phyloP scores from a whole-genome alignment of 2,113 vertebrate species.

The Lophura nycthemera region DNA sequence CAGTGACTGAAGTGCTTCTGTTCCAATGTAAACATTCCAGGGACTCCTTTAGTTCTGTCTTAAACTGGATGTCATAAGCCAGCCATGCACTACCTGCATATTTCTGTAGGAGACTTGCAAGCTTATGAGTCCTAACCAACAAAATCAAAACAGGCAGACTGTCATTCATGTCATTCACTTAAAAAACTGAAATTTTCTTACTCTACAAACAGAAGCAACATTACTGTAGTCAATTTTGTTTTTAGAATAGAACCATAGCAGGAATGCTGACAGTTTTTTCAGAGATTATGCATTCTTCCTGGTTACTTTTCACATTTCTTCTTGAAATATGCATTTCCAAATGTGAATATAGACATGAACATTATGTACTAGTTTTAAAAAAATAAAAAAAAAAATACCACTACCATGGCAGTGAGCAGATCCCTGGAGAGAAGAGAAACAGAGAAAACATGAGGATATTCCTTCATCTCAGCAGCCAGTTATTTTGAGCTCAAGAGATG shows the following conservation, averaged over 20 bases:
- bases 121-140: slow-evolving; percentile 89
- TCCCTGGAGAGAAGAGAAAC: not conserved
- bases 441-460: not conserved
- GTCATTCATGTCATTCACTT: slow-evolving; percentile 86
- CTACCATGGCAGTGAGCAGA: not conserved
- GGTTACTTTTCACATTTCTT: slow-evolving; percentile 89
- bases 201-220: slow-evolving; percentile 89
- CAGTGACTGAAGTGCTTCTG: slow-evolving; percentile 77
- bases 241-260: slow-evolving; percentile 90
- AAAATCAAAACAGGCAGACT: slow-evolving; percentile 81
- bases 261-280: slow-evolving; percentile 91
- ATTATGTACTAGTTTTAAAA: slow-evolving; percentile 79
- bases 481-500: not conserved
- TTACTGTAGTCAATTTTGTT: slow-evolving; percentile 95
- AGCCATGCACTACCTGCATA: slow-evolving; percentile 76
- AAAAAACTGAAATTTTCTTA: slow-evolving; percentile 90
- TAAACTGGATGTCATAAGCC: slow-evolving; percentile 79
- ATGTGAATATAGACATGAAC: slow-evolving; percentile 86
- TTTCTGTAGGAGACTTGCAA: slow-evolving; percentile 91
- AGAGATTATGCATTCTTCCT: slow-evolving; percentile 90
- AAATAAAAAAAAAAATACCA: not conserved
- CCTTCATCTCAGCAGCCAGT: not conserved
- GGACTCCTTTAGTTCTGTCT: slow-evolving; percentile 87
- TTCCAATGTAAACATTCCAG: slow-evolving; percentile 87
- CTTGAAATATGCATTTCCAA: slow-evolving; percentile 93